A percentile compares a stretch with the other conserved stretches of the same genome.
Evolutionary conservation across 2,888 invertebrate genomes (phyloP).

Genomic region (Escarpia spicata): DNA sequence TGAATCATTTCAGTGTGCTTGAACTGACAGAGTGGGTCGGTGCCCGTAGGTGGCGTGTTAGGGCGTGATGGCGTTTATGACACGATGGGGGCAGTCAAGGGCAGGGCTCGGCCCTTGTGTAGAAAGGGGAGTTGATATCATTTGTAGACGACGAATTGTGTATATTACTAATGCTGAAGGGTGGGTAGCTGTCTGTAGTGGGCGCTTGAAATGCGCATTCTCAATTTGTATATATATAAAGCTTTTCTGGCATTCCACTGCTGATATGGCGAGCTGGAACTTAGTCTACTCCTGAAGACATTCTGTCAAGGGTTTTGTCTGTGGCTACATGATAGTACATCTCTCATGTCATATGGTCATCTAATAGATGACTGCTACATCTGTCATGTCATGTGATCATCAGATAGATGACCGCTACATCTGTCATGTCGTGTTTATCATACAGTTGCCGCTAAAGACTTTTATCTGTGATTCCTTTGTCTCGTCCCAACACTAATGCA

Average conservation of each 20-base stretch:
- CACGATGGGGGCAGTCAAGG: background rate
- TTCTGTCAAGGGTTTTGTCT: background rate
- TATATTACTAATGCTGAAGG: background rate
- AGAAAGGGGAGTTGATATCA: background rate
- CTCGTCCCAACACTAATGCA: background rate
- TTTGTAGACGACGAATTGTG: background rate
- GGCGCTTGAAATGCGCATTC: background rate
- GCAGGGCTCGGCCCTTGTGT: background rate
- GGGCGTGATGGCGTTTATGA: background rate
- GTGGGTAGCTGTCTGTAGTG: background rate
- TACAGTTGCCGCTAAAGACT: too few species aligned
- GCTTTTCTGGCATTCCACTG: slow-evolving; percentile 11
- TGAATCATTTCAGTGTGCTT: too few species aligned
- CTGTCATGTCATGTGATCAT: background rate
- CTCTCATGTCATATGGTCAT: too few species aligned
- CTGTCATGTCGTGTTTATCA: too few species aligned
- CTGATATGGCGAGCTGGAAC: background rate
- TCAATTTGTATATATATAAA: slow-evolving; percentile 14
- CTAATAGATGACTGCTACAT: too few species aligned
- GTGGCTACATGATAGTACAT: background rate
- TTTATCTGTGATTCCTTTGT: background rate
- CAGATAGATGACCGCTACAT: background rate
- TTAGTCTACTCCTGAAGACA: background rate
- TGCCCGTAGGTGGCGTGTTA: background rate
- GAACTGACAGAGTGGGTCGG: background rate